Base-by-base conservation (phyloP, 2,888 invertebrate species). In the Belgica antarctica region DNA sequence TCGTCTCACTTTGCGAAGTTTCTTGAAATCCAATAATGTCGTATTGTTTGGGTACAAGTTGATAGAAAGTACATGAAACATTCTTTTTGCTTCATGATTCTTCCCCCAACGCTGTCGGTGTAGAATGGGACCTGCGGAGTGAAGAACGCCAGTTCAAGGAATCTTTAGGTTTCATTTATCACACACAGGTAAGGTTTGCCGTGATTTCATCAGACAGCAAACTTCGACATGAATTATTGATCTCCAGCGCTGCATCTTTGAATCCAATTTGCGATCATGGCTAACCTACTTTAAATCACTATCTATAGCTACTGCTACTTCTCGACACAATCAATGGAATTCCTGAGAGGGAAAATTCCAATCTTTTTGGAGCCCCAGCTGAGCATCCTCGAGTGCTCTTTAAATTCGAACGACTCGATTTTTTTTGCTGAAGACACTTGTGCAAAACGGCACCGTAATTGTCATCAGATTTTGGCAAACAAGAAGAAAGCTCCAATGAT, bases 21-120 rank as follows among this genome's bases (percentile, higher is more conserved):
- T 41, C 24, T 65, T 41, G 46, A 65, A 65, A 65, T 46, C 46
- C 63, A 65, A 65, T 65, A 65, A 65, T 65, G 63, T 65, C 41
- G 25, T n/a, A 46, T 65, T 41, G 59, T 24, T 59, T 59, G 8
- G n/a, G 19, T 10, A 5, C 17, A 52, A 52, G 22, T 22, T n/a
- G n/a, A n/a, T n/a, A n/a, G 22, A 52, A 52, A 52, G 52, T 52
- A 19, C 52, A 52, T 17, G 5, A 22, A 22, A 52, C 19, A 17
- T 52, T 52, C 52, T 22, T 2, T n/a, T 12, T 22, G 52, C 52
- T 52, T 52, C 52, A 52, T 52, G 52, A 19, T 22, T 52, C 41
- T n/a, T n/a, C n/a, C n/a, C n/a, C n/a, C n/a, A n/a, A n/a, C n/a
- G n/a, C n/a, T n/a, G n/a, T n/a, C n/a, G n/a, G n/a, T n/a, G n/a